Evolutionary conservation across 2,113 vertebrate genomes (phyloP).

Genomic region (Anhinga anhinga): DNA sequence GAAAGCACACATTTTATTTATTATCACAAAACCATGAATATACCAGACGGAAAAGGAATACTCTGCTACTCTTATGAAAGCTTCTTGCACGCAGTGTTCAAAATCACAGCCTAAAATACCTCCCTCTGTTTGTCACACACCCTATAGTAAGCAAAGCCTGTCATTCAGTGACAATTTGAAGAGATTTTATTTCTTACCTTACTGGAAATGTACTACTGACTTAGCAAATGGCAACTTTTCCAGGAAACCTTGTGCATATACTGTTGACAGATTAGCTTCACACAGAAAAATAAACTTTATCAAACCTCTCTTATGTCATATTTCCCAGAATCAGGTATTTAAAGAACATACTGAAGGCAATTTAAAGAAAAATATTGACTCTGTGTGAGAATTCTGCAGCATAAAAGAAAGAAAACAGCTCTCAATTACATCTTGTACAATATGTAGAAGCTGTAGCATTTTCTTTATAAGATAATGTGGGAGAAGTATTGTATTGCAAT

Average conservation of each 20-base stretch:
- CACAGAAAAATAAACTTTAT: background rate
- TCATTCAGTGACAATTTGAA: background rate
- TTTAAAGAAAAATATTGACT: background rate
- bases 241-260: background rate
- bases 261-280: background rate
- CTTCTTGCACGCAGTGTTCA: conserved; percentile 27
- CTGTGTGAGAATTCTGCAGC: background rate
- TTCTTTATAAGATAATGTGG: background rate
- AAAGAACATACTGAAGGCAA: background rate
- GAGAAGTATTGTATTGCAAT: background rate
- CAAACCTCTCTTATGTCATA: background rate
- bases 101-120: conserved; percentile 36
- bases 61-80: background rate
- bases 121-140: background rate
- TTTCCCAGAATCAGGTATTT: background rate
- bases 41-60: conserved; percentile 43
- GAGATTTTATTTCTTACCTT: conserved; percentile 18
- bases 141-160: conserved; percentile 12
- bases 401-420: background rate
- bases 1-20: conserved; percentile 42
- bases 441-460: background rate
- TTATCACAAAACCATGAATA: background rate
- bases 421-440: background rate
- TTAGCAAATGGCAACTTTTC: conserved; percentile 4
- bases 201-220: background rate